Conservation (phyloP, 2,888 invertebrate species). For the Thysanoteuthis rhombus region DNA sequence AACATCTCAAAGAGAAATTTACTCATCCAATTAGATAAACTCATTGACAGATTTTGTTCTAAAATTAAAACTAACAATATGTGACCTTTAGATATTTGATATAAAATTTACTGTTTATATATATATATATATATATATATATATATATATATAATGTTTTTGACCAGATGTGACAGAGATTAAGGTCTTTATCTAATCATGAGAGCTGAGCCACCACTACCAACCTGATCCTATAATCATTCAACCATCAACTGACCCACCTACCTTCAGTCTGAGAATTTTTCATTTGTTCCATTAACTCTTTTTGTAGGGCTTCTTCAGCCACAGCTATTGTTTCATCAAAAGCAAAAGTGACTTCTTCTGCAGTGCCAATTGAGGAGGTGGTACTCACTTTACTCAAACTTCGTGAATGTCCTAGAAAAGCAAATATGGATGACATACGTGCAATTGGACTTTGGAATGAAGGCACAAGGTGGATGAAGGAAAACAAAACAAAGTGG, state of each 20-base stretch:
- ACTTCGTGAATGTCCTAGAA: neutral
- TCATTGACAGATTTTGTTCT: too few relatives aligned
- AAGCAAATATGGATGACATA: neutral
- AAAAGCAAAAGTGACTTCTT: slow-evolving; percentile 58
- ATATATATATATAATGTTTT: too few relatives aligned
- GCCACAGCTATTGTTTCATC: slow-evolving; percentile 56
- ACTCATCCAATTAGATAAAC: too few relatives aligned
- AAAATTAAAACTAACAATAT: too few relatives aligned
- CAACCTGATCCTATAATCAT: neutral
- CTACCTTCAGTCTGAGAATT: neutral
- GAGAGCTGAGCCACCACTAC: neutral
- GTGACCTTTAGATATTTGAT: too few relatives aligned
- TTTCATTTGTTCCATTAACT: slow-evolving; percentile 30
- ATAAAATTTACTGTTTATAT: too few relatives aligned
- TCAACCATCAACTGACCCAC: too few relatives aligned
- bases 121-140: too few relatives aligned
- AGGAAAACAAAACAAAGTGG: neutral
- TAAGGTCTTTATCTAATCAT: neutral
- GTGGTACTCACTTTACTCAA: slow-evolving; percentile 40
- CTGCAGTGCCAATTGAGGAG: slow-evolving; percentile 54
- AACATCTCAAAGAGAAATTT: too few relatives aligned
- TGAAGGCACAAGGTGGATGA: neutral
- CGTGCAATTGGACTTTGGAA: neutral
- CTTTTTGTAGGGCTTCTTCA: slow-evolving; percentile 49
- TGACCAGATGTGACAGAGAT: neutral